phyloP scores from a whole-genome alignment of 2,797 vertebrate species.

The Sebastes wilsoni region DNA sequence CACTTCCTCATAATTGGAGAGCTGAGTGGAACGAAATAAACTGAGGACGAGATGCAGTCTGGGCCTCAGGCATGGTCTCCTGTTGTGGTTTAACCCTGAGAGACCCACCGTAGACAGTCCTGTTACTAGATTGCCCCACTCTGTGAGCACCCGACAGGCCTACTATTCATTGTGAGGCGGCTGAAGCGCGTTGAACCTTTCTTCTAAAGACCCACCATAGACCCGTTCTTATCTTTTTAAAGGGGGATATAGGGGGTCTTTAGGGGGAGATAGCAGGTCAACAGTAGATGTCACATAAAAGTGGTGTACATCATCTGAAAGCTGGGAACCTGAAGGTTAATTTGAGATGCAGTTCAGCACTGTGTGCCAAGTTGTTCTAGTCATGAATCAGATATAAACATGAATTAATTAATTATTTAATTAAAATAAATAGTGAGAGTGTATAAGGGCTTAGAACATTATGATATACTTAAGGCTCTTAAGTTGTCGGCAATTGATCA shows the following conservation, averaged over 20 bases:
- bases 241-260: background rate
- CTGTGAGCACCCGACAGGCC: too few species aligned
- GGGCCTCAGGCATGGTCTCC: background rate
- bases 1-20: background rate
- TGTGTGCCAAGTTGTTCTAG: background rate
- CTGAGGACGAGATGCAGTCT: background rate
- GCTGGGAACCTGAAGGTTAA: too few species aligned
- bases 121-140: too few species aligned
- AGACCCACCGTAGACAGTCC: background rate
- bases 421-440: background rate
- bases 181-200: too few species aligned
- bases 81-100: background rate
- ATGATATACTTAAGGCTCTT: too few species aligned
- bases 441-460: background rate
- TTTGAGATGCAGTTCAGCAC: background rate
- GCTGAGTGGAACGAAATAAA: background rate
- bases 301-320: background rate
- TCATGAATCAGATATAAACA: background rate
- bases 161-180: too few species aligned
- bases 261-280: background rate
- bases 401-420: too few species aligned
- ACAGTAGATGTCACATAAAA: background rate
- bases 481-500: too few species aligned
- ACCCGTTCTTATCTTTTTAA: background rate
- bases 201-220: too few species aligned